Evolutionary conservation across 2,888 invertebrate genomes (phyloP), one percentile per base, ranked within the genome.

Genomic region (Gisinianus flammeolus): DNA sequence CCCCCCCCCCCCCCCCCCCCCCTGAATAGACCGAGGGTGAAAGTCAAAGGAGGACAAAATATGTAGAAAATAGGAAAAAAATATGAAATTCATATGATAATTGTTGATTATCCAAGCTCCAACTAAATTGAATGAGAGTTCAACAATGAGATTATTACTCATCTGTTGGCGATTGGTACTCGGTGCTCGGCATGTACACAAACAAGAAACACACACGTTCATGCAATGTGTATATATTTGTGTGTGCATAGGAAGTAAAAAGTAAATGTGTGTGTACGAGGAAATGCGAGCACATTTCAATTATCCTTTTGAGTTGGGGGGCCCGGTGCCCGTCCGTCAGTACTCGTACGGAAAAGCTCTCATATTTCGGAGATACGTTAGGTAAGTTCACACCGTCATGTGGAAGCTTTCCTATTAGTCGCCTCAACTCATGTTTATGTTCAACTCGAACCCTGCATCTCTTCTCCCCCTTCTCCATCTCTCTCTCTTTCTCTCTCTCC

Each of bases 371-470:
- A 26, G 16, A 26, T 62, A 26, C 62, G 28, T 62, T 62, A 62
- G 26, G 26, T 28, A 62, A 62, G 62, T 62, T 62, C 62, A 62
- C 62, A 62, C 62, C 62, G 62, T 62, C 62, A 62, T 62, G 28
- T 62, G 62, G 12, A 62, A 62, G 62, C 62, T 62, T 24, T 62
- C 26, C 62, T 24, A 62, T 62, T 62, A 62, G 62, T 62, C 26
- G 44, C 44, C 19, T 44, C 8, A 44, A 16, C 16, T 44, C 12
- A 44, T 44, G 44, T 44, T 44, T 44, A 6, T 44, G 3, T 44
- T 44, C 16, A 44, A 44, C 44, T 44, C 3, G 19, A 44, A 44
- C 2, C 44, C 44, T 44, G 3, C 3, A 44, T 16, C 2, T 44
- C 44, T 19, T 33, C 67, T 8, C 62, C 26, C 62, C n/a, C 58